Conservation (phyloP, 2,113 vertebrate species). For the Catagonus wagneri region DNA sequence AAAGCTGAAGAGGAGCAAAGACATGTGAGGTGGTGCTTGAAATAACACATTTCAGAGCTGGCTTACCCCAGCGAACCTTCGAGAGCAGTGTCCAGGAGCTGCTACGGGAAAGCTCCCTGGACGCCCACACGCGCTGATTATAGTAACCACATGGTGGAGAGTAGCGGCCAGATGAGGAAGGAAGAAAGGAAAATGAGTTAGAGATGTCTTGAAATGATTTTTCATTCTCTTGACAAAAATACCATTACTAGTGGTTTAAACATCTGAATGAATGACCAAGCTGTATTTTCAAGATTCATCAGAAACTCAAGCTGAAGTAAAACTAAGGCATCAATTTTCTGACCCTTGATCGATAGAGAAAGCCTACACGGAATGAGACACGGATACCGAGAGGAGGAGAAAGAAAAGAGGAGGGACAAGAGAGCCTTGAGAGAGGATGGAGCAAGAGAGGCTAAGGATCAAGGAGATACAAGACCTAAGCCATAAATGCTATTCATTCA, state of each 20-base stretch:
- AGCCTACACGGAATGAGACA: neutral
- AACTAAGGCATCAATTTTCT: neutral
- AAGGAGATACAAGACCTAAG: neutral
- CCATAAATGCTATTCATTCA: neutral
- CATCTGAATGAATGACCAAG: neutral
- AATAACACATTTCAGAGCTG: conserved; percentile 62
- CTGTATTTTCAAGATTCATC: neutral
- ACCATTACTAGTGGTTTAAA: neutral
- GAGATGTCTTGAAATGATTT: neutral
- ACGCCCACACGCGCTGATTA: neutral
- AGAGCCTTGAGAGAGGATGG: neutral
- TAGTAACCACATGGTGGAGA: neutral
- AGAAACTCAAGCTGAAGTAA: conserved; percentile 21
- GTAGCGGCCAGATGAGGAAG: conserved; percentile 46
- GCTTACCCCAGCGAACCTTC: conserved; percentile 52
- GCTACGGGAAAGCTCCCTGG: conserved; percentile 21
- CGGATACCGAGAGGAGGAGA: neutral
- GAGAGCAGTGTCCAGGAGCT: conserved; percentile 22
- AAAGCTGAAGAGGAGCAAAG: conserved; percentile 32
- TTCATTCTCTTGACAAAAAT: conserved; percentile 40
- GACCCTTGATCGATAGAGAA: conserved; percentile 2
- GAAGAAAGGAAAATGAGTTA: neutral
- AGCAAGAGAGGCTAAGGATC: neutral
- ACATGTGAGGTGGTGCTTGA: conserved; percentile 62
- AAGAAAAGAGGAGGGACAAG: neutral